Conservation (phyloP, 2,113 vertebrate species). For the Oostethus manadensis region DNA sequence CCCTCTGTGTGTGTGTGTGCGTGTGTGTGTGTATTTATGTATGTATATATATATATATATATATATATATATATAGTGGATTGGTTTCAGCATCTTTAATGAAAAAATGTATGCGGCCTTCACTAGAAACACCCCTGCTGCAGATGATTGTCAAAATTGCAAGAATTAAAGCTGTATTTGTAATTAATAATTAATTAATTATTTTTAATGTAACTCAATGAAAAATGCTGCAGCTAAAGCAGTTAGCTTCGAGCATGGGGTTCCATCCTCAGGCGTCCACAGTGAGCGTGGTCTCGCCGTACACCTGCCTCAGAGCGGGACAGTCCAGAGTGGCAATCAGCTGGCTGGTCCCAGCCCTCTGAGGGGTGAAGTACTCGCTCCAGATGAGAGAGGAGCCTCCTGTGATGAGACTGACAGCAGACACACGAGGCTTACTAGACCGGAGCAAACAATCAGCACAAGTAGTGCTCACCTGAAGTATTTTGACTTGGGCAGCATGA, state of each 20-base stretch:
- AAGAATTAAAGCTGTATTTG: neutral
- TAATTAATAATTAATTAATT: too few relatives aligned
- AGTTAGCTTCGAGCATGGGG: neutral
- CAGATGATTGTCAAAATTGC: too few relatives aligned
- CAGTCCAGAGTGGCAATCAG: conserved; percentile 85
- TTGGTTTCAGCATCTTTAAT: too few relatives aligned
- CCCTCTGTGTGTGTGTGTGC: too few relatives aligned
- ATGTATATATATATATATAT: too few relatives aligned
- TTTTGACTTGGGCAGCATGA: conserved; percentile 70
- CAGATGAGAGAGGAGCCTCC: conserved; percentile 74
- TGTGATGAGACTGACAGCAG: conserved; percentile 72
- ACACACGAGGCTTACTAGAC: neutral
- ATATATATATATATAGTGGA: too few relatives aligned
- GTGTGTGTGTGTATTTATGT: too few relatives aligned
- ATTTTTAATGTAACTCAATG: neutral
- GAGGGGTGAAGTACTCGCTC: conserved; percentile 74
- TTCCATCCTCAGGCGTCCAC: conserved; percentile 35
- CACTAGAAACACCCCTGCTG: too few relatives aligned
- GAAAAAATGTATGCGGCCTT: too few relatives aligned
- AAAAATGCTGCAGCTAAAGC: neutral
- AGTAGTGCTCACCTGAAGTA: conserved; percentile 74
- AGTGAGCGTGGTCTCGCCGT: conserved; percentile 71
- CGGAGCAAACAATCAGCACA: neutral
- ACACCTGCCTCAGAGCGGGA: conserved; percentile 81
- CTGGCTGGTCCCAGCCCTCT: conserved; percentile 70